Evolutionary conservation across 2,888 invertebrate genomes (phyloP).

Genomic region (Dynastes hyllus): DNA sequence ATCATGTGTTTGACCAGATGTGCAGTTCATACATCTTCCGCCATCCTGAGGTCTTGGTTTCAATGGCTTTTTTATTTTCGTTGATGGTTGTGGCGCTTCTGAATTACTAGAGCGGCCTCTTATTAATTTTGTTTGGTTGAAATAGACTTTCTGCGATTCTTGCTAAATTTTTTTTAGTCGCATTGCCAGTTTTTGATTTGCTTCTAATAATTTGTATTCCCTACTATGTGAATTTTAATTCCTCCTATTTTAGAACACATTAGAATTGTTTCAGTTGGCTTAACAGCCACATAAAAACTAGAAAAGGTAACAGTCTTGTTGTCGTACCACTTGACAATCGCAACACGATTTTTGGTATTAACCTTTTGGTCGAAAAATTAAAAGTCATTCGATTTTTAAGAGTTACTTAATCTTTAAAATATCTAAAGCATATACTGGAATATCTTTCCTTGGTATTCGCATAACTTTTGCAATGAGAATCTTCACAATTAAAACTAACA

Average conservation of each 20-base stretch:
- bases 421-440: no score
- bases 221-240: neutral
- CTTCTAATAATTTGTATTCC: no score
- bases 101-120: constrained; percentile 1
- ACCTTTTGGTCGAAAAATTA: neutral
- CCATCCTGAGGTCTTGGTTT: neutral
- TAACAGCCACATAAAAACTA: constrained; percentile 3
- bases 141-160: constrained; percentile 8
- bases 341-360: neutral
- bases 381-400: no score
- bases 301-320: constrained; percentile 6
- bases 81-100: neutral
- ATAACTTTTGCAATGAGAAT: no score
- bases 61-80: constrained; percentile 6
- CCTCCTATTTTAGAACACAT: neutral
- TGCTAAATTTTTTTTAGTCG: neutral
- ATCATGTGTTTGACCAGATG: constrained; percentile 14
- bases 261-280: neutral
- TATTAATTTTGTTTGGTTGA: constrained; percentile 4
- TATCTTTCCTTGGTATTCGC: neutral
- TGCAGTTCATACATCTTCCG: constrained; percentile 4
- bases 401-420: no score
- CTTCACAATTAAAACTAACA: no score
- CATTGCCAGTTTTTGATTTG: neutral
- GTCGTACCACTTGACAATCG: constrained; percentile 6